These are phyloP conservation scores for Littorina saxatilis DNA, from an alignment of 1,140 invertebrate genomes.

Conservation along the genomic window DNA sequence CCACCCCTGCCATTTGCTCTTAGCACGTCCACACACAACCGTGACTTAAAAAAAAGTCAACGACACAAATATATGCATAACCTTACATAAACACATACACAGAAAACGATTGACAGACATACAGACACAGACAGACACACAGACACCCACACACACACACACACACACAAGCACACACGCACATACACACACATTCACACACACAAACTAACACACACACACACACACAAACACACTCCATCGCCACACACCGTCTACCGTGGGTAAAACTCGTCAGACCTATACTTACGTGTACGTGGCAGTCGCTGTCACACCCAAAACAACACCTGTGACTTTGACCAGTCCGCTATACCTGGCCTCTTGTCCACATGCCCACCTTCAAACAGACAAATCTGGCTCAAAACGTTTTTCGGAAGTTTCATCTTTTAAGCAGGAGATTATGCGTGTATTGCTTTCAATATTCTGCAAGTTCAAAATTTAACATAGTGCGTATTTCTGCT, in stretches of 20 bases:
- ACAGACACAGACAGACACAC: not conserved
- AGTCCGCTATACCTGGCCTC: constrained; percentile 12
- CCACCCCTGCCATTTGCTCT: no score
- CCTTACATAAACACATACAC: not conserved
- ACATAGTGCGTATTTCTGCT: not conserved
- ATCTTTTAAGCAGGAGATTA: not conserved
- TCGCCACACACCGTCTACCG: not conserved
- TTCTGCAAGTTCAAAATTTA: not conserved
- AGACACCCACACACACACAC: not conserved
- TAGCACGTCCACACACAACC: no score
- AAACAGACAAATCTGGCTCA: not conserved
- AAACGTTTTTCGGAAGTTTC: not conserved
- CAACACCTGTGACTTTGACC: constrained; percentile 45
- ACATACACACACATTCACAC: not conserved
- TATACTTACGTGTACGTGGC: constrained; percentile 61
- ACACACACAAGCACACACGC: not conserved
- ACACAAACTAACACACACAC: not conserved
- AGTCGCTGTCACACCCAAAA: constrained; percentile 51
- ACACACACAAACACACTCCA: not conserved
- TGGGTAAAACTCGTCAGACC: not conserved
- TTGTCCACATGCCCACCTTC: not conserved
- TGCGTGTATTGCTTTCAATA: not conserved
- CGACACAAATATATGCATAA: no score
- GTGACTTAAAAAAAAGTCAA: no score
- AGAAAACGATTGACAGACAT: not conserved